These are phyloP conservation scores for Dendrocopos noguchii DNA, from an alignment of 2,113 vertebrate genomes.

Conservation along the genomic window DNA sequence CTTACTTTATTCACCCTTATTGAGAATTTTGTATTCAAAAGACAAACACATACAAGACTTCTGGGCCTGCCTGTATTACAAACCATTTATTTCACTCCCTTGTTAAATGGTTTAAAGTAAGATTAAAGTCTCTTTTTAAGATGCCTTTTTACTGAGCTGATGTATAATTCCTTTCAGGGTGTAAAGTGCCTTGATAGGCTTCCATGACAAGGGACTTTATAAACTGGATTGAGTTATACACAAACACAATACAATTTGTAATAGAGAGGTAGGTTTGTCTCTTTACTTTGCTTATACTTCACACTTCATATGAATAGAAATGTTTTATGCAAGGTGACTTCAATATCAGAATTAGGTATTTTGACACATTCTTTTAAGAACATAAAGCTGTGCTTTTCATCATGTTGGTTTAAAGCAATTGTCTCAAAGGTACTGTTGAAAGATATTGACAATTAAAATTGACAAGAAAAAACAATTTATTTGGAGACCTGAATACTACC, in stretches of 20 bases:
- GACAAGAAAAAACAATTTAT: constrained; percentile 33
- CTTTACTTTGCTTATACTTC: constrained; percentile 3
- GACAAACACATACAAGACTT: constrained; percentile 30
- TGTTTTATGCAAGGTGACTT: neutral
- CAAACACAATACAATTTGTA: constrained; percentile 9
- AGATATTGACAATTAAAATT: constrained; percentile 29
- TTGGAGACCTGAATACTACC: neutral
- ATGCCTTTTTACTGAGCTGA: constrained; percentile 19
- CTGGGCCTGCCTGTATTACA: neutral
- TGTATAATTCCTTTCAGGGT: constrained; percentile 20
- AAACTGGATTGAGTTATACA: constrained; percentile 31
- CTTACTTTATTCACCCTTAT: neutral
- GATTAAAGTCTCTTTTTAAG: constrained; percentile 46
- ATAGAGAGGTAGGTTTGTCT: neutral
- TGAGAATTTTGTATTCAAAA: constrained; percentile 23
- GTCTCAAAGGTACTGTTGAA: neutral
- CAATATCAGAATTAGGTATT: constrained; percentile 9
- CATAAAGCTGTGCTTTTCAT: neutral
- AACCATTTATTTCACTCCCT: constrained; percentile 25
- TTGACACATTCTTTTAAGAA: constrained; percentile 6
- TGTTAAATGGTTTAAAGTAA: constrained; percentile 48
- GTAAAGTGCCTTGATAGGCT: constrained; percentile 14
- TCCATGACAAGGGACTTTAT: constrained; percentile 25
- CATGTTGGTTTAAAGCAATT: constrained; percentile 15
- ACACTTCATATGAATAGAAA: neutral